Evolutionary conservation across 2,113 vertebrate species (phyloP), one percentile per base, ranked within the genome.

Genomic region (Gopherus evgoodei): DNA sequence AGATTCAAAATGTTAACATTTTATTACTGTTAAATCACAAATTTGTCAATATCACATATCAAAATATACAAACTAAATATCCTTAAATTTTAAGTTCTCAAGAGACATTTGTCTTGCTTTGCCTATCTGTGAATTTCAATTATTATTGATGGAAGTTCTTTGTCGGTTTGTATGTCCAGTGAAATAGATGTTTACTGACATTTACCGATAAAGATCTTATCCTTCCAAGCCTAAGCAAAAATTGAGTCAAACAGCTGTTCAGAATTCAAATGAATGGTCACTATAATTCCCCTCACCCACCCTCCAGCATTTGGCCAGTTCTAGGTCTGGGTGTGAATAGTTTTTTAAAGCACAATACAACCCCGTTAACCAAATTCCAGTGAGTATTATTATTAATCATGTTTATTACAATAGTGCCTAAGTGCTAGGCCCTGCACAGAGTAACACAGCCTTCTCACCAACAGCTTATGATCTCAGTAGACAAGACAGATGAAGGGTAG

Each of bases 301-400:
- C 42, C 42, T 47, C 47, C 47, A 96, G 38, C 72, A 81, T 44
- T 95, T 94, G 56, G 87, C 47, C 94, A 82, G 81, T 86, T 69
- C 35, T 69, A n/a, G 31, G 31, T 35, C 42, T 94, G 91, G 87
- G 89, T 96, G 89, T 2, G 52, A 84, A 38, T 84, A 93, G 57
- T 89, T 91, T 96, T 79, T 95, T 93, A 92, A 96, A 53, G 50
- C 50, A 13, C 31, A 54, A 54, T 16, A 93, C 1, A 29, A 95
- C 75, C 65, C 86, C 95, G 93, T 97, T 97, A 97, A 92, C 92
- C 87, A 95, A 97, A 95, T 96, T 86, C 47, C 85, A 95, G 85
- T 93, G 62, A 65, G 31, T 65, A 35, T 62, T 31, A 62, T 62
- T 62, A 13, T 62, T 62, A 62, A 62, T 62, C 29, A 6, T 65